Conservation (phyloP, 1,140 invertebrate genomes). For the Apis dorsata region DNA sequence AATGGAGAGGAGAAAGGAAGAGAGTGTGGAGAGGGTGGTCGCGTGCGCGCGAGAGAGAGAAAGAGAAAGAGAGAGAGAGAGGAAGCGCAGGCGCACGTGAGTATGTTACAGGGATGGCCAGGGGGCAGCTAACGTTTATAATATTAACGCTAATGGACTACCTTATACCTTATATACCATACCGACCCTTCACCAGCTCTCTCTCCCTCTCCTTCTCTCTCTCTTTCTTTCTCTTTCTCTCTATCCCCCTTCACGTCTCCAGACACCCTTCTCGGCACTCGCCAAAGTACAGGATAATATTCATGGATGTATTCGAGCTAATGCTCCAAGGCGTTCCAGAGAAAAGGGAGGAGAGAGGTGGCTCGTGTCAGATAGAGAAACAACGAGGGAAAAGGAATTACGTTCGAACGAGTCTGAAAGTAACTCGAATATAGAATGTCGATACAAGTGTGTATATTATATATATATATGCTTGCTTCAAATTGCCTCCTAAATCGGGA, state of each 20-base stretch:
- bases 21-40: slow-evolving; percentile 45
- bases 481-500: slow-evolving; percentile 38
- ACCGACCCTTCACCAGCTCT: slow-evolving; percentile 61
- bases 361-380: neutral
- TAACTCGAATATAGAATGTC: slow-evolving; percentile 6
- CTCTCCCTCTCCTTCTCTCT: slow-evolving; percentile 13
- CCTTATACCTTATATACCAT: slow-evolving; percentile 79
- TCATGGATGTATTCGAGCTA: slow-evolving; percentile 78
- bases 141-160: slow-evolving; percentile 82
- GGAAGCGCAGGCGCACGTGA: slow-evolving; percentile 59
- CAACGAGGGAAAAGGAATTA: neutral
- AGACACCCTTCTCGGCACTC: slow-evolving; percentile 63
- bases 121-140: slow-evolving; percentile 81
- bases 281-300: slow-evolving; percentile 76
- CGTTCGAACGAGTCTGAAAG: slow-evolving; percentile 2
- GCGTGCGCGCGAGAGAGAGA: slow-evolving; percentile 16
- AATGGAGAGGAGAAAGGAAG: slow-evolving; percentile 47
- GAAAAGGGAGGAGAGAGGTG: slow-evolving; percentile 18
- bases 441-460: neutral
- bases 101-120: slow-evolving; percentile 77
- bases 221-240: slow-evolving; percentile 4
- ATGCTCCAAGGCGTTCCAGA: slow-evolving; percentile 73
- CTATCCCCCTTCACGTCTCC: slow-evolving; percentile 41
- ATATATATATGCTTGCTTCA: neutral
- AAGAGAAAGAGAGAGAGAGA: slow-evolving; percentile 14